Evolutionary conservation across 1,140 invertebrate species (phyloP).

Genomic region (Drosophila carrolli): DNA sequence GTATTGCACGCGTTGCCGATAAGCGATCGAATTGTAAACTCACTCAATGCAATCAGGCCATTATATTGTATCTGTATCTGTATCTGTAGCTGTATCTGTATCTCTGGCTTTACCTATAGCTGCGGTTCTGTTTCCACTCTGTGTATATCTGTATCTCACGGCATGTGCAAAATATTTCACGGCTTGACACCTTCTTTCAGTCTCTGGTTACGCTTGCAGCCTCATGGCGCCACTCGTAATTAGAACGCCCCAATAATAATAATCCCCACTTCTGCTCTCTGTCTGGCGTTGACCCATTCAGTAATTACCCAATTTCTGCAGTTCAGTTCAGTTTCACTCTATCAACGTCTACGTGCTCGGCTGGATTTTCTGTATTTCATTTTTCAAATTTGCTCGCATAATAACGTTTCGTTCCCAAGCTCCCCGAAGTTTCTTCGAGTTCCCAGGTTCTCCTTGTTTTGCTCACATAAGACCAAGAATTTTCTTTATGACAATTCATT

Average conservation of each 20-base stretch:
- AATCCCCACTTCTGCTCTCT: slow-evolving; percentile 1
- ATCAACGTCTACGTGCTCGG: slow-evolving; percentile 61
- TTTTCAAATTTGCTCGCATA: slow-evolving; percentile 45
- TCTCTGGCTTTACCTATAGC: slow-evolving; percentile 18
- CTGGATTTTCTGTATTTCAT: slow-evolving; percentile 19
- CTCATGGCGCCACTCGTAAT: slow-evolving; percentile 71
- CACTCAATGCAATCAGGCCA: slow-evolving; percentile 68
- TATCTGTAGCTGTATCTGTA: slow-evolving; percentile 17
- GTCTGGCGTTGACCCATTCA: slow-evolving; percentile 47
- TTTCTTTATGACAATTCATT: slow-evolving; percentile 46
- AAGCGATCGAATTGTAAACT: slow-evolving; percentile 54
- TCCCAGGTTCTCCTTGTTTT: slow-evolving; percentile 1
- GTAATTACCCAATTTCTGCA: slow-evolving; percentile 64
- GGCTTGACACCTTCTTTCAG: slow-evolving; percentile 27
- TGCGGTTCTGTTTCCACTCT: slow-evolving; percentile 1
- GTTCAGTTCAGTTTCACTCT: slow-evolving; percentile 34
- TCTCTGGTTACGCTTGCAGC: slow-evolving; percentile 63
- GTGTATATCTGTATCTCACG: slow-evolving; percentile 48
- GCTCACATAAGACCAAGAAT: slow-evolving; percentile 45
- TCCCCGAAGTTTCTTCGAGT: slow-evolving; percentile 6
- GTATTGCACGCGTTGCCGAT: slow-evolving; percentile 47
- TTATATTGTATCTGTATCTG: slow-evolving; percentile 51
- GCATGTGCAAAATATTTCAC: slow-evolving; percentile 34
- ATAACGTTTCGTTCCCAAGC: slow-evolving; percentile 43
- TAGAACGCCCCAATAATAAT: slow-evolving; percentile 44